These are phyloP conservation scores for Phoxinus phoxinus DNA, from an alignment of 2,113 vertebrate genomes.

Conservation along the genomic window DNA sequence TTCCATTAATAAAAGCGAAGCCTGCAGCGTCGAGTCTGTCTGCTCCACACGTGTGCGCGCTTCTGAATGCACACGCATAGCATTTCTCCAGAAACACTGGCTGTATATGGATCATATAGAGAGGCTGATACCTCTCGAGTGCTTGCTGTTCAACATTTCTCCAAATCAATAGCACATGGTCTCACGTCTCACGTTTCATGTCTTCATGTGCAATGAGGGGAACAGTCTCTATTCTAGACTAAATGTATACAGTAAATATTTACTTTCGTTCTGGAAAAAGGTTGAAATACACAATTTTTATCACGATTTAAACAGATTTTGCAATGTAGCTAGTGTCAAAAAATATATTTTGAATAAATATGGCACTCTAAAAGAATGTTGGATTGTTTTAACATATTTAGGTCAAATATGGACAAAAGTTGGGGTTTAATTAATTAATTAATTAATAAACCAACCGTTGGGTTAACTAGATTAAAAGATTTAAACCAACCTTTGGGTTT, in stretches of 20 bases:
- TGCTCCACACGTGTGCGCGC: constrained; percentile 70
- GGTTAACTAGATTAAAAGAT: too few relatives aligned
- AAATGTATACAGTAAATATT: not conserved
- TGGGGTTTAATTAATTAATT: too few relatives aligned
- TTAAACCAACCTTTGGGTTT: too few relatives aligned
- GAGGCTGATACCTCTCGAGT: constrained; percentile 11
- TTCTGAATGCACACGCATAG: constrained; percentile 50
- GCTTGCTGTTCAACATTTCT: constrained; percentile 23
- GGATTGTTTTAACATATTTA: too few relatives aligned
- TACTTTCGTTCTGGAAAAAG: not conserved
- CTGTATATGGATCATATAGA: constrained; percentile 16
- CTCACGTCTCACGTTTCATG: not conserved
- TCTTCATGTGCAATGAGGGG: not conserved
- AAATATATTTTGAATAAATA: not conserved
- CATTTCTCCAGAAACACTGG: constrained; percentile 33
- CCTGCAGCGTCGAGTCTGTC: constrained; percentile 60
- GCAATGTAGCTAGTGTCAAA: not conserved
- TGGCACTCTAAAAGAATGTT: too few relatives aligned
- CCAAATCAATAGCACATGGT: constrained; percentile 1
- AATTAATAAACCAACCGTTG: too few relatives aligned
- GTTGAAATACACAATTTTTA: not conserved
- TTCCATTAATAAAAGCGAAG: constrained; percentile 71
- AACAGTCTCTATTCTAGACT: not conserved
- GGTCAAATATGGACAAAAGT: too few relatives aligned
- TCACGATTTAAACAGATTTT: not conserved